phyloP scores from a whole-genome alignment of 2,888 invertebrate genomes.

The Diogma glabrata region DNA sequence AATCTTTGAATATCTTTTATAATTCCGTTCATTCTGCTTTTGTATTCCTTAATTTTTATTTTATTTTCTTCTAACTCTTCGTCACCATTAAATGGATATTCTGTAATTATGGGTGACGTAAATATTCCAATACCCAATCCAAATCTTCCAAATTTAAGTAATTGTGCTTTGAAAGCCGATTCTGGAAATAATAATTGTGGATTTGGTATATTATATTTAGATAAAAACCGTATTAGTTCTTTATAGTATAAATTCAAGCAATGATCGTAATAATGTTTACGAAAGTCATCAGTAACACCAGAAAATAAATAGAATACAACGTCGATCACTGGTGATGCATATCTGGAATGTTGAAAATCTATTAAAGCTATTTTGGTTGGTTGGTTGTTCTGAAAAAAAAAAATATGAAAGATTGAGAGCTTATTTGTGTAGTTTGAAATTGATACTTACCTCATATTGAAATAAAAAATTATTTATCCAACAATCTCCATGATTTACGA shows the following conservation, averaged over 20 bases:
- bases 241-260: background rate
- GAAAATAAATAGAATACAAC: background rate
- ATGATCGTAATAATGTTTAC: background rate
- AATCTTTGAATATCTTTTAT: background rate
- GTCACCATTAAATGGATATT: background rate
- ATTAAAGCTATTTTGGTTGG: background rate
- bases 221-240: background rate
- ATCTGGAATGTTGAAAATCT: conserved; percentile 1
- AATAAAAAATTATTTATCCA: background rate
- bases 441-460: background rate
- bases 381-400: background rate
- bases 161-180: background rate
- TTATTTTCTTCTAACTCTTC: background rate
- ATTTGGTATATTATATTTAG: too few species aligned
- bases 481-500: background rate
- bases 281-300: background rate
- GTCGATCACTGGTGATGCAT: background rate
- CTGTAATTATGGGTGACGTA: background rate
- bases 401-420: background rate
- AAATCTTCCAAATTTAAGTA: background rate
- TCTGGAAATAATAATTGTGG: background rate
- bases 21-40: background rate
- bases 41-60: background rate
- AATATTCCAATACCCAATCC: conserved; percentile 4
- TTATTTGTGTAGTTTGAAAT: too few species aligned